Evolutionary conservation across 2,888 invertebrate species (phyloP), one percentile per base, ranked within the genome.

Genomic region (Entomobrya multifasciata): DNA sequence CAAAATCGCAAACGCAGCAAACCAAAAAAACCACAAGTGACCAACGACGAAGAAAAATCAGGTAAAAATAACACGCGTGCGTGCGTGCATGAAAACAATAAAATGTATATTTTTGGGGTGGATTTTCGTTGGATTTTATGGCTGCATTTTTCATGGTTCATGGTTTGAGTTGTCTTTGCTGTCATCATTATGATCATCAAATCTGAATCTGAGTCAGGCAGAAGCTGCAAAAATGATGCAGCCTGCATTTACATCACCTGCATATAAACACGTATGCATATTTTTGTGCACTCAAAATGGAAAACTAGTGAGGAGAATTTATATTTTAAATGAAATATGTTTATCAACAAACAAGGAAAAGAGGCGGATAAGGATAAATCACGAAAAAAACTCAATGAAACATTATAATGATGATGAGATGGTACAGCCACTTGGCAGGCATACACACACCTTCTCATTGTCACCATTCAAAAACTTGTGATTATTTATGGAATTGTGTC

Each of bases 401-500:
- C 11, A 36, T 8, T 8, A 44, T 20, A 11, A 67, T 44, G 25
- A 67, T 67, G 13, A 20, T 11, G 22, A 67, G 25, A 67, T 67
- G 13, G 22, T 11, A 13, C 41, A n/a, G 62, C 2, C 15, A 15
- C 4, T 25, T 67, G 67, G 55, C 22, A 30, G 22, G 22, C 8
- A 65, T 22, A 74, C 47, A 47, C 74, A 30, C 74, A 67, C 67
- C 74, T 74, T 30, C 30, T 74, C 70, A 70, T 74, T 74, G 74
- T 74, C 74, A 74, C 13, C 41, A 67, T 44, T 49, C 36, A 36
- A 30, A 27, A 27, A 17, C 49, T 25, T 1, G n/a, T 52, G 52
- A 74, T 52, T 52, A 52, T 74, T 70, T 70, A 74, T 52, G 52
- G 52, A 74, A 8, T 36, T 4, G 30, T 74, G 74, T 49, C 36